Percentiles rank a stretch among this genome's conserved stretches.
Conservation (phyloP, 2,113 vertebrate species). For the Pardalotus punctatus region DNA sequence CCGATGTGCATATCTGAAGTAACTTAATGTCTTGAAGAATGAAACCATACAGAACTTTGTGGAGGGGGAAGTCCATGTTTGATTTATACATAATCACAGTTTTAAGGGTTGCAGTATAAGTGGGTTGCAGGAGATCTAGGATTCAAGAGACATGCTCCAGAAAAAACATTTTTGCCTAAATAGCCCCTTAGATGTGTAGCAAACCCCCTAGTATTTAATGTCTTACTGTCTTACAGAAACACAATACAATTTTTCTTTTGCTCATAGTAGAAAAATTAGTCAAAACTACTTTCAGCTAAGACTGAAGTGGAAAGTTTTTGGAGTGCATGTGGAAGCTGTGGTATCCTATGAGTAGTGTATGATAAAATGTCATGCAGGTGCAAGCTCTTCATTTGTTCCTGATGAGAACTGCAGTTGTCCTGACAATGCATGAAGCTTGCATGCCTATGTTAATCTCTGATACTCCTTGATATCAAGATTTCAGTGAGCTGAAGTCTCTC, state of each 20-base stretch:
- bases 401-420: background rate
- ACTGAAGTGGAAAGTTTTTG: background rate
- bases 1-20: background rate
- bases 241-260: background rate
- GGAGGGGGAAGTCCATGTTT: background rate
- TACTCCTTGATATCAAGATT: background rate
- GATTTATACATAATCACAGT: background rate
- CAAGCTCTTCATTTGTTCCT: background rate
- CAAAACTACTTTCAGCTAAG: background rate
- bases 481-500: background rate
- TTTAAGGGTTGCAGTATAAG: background rate
- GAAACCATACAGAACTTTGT: background rate
- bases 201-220: background rate
- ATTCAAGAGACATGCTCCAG: background rate
- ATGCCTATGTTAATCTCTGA: background rate
- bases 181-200: background rate
- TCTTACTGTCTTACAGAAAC: background rate
- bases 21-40: background rate
- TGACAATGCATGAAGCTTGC: background rate
- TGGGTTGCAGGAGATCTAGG: background rate
- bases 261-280: background rate
- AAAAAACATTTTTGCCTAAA: background rate
- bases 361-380: background rate
- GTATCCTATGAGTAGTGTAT: background rate
- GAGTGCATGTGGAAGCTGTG: background rate